phyloP scores from a whole-genome alignment of 1,140 invertebrate species.

The Aphelenchoides fujianensis region DNA sequence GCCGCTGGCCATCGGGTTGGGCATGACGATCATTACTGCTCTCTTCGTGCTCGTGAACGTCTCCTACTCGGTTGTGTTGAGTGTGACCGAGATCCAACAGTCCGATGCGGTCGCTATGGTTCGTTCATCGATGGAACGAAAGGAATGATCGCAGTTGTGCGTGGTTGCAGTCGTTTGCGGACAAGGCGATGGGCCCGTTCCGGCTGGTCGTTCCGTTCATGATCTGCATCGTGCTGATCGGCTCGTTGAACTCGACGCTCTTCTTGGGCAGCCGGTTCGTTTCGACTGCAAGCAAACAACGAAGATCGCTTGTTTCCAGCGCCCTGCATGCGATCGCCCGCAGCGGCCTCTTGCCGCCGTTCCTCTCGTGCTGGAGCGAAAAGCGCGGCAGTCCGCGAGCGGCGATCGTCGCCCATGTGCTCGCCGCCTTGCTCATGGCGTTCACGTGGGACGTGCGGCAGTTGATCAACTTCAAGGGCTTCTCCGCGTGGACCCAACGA shows the following conservation, averaged over 20 bases:
- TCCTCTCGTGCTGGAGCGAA: constrained; percentile 46
- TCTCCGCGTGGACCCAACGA: constrained; percentile 42
- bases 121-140: too few species aligned
- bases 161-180: constrained; percentile 48
- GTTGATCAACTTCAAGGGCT: constrained; percentile 40
- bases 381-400: constrained; percentile 35
- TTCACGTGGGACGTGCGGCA: constrained; percentile 38
- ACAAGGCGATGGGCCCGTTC: constrained; percentile 50
- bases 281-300: background rate
- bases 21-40: constrained; percentile 43
- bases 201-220: constrained; percentile 53
- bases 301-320: constrained; percentile 35
- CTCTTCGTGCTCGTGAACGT: constrained; percentile 46
- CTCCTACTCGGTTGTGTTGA: constrained; percentile 47
- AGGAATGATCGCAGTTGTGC: background rate
- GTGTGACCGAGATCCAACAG: constrained; percentile 34
- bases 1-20: constrained; percentile 48
- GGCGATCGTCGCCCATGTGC: constrained; percentile 40
- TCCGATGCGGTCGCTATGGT: constrained; percentile 48
- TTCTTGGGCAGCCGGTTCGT: constrained; percentile 45
- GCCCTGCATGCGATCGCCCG: constrained; percentile 53
- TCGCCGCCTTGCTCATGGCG: constrained; percentile 39
- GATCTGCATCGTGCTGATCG: constrained; percentile 53
- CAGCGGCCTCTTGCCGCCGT: constrained; percentile 48
- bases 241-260: constrained; percentile 56